Evolutionary conservation across 37 sponge, comb jelly and placozoan species (phyloP).

Genomic region (Ephydatia muelleri): DNA sequence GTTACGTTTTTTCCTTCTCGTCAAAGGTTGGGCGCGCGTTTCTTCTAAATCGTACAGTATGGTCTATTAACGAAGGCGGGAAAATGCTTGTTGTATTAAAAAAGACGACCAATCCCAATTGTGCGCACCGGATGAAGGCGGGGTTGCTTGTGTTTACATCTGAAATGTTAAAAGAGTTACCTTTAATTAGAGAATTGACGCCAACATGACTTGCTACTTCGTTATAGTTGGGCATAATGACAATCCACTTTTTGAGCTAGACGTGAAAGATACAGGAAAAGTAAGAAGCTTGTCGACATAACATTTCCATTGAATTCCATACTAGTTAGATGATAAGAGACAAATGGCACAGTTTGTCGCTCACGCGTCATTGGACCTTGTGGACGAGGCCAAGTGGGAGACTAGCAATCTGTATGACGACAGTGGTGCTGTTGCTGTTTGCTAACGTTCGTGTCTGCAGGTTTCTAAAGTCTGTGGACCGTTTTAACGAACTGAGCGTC

Average conservation of each 20-base stretch:
- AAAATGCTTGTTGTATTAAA: background rate
- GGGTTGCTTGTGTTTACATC: background rate
- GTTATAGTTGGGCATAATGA: conserved; percentile 97
- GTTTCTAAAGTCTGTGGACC: conserved; percentile 86
- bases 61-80: background rate
- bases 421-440: background rate
- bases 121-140: background rate
- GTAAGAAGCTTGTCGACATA: background rate
- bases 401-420: conserved; percentile 84
- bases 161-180: background rate
- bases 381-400: conserved; percentile 97
- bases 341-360: conserved; percentile 95
- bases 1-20: background rate
- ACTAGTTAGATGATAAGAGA: conserved; percentile 71
- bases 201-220: conserved; percentile 75
- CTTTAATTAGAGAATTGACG: background rate
- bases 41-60: background rate
- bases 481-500: conserved; percentile 84
- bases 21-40: background rate
- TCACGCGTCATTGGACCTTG: conserved; percentile 94
- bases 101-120: background rate
- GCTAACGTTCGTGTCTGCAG: conserved; percentile 13
- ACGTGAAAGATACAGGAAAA: conserved; percentile 36
- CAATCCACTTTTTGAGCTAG: conserved; percentile 94
- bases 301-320: background rate